Base-by-base conservation (phyloP, 2,113 vertebrate genomes). In the Pteropus alecto region DNA sequence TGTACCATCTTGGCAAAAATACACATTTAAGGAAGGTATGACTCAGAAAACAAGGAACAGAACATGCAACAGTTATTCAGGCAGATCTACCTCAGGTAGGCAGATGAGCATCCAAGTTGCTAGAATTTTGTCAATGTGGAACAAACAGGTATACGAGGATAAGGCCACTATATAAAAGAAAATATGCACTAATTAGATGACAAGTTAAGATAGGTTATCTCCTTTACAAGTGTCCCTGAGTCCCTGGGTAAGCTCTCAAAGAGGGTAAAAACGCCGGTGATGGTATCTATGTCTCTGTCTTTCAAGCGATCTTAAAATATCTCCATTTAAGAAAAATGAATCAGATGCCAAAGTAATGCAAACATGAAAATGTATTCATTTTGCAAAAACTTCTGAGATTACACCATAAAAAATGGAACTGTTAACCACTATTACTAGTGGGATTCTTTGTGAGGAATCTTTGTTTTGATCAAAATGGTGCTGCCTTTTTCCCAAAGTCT, bases 1-100 rank as follows among this genome's bases (percentile, higher is more conserved):
- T 81, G 63, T 82, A 84, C 85, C 5, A 33, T 95, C 97, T 96
- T 97, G 97, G 96, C 98, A 98, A 97, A 97, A 97, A 96, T 95
- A 97, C 78, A 67, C 41, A 81, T 83, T 5, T 67, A 61, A 74
- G 71, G 97, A 95, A 97, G 65, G 87, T 76, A 94, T 96, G 97
- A 98, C 88, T 97, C 96, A 98, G 94, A 96, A 94, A 96, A 96
- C 83, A 97, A 92, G 97, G 94, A 97, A 96, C 93, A 96, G 93
- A 65, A 94, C 97, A 89, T 33, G 78, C 93, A 95, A 54, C 41
- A 74, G 93, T 79, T 77, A 92, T 65, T 76, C 65, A 61, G 54
- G 48, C 94, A 96, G 87, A 96, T 92, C 60, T 95, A 96, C 94
- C 89, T 46, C 89, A 89, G 78, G 51, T 73, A 83, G 48, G 56